Conservation (phyloP, 2,888 invertebrate species). For the Morpho deidamia region DNA sequence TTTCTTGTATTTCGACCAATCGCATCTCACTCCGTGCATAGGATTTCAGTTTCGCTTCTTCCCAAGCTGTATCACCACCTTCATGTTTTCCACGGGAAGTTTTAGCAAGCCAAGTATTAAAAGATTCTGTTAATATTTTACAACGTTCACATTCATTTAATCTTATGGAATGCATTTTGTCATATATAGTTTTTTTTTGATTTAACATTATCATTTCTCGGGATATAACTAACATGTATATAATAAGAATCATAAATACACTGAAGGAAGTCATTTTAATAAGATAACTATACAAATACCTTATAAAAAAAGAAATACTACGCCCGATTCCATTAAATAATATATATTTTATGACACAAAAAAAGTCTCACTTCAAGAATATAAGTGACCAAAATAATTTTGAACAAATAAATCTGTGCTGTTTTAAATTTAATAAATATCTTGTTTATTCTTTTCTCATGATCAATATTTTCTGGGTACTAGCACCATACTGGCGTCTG, state of each 20-base stretch:
- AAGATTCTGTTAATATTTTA: conserved; percentile 84
- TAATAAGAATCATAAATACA: neutral
- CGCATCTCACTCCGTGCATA: conserved; percentile 94
- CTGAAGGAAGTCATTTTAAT: neutral
- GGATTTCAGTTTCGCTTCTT: conserved; percentile 89
- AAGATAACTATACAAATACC: no score
- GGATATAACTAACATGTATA: neutral
- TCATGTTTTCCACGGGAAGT: conserved; percentile 93
- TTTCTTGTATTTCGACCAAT: conserved; percentile 94
- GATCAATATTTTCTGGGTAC: no score
- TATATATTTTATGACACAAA: no score
- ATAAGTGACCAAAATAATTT: no score
- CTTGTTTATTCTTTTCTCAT: no score
- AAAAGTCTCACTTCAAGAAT: no score
- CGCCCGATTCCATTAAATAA: no score
- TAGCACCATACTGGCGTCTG: no score
- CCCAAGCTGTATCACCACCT: conserved; percentile 96
- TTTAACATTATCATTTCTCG: conserved; percentile 1
- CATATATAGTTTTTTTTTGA: conserved; percentile 26
- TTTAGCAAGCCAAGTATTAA: conserved; percentile 86
- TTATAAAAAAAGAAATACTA: no score
- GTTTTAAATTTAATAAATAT: no score
- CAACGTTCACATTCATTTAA: conserved; percentile 82
- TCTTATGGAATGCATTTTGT: conserved; percentile 20
- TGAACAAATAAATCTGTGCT: no score